These are phyloP conservation scores for Papilio xuthus DNA, from an alignment of 1,140 invertebrate genomes.

Conservation along the genomic window DNA sequence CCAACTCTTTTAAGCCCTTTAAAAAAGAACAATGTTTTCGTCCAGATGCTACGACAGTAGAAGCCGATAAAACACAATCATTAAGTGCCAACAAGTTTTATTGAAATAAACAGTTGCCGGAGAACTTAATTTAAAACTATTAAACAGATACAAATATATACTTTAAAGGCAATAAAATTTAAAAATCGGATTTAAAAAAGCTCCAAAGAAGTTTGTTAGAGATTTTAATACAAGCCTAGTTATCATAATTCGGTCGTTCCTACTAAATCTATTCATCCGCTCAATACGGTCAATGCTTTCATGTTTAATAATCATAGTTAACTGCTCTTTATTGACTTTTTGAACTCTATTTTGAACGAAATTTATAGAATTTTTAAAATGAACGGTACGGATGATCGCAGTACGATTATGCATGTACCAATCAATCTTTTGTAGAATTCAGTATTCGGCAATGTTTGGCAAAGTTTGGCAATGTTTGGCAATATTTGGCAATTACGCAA, in stretches of 20 bases:
- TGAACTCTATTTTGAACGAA: no score
- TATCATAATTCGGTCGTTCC: background rate
- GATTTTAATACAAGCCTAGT: background rate
- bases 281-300: background rate
- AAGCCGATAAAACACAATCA: background rate
- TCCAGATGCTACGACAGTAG: background rate
- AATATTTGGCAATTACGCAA: background rate
- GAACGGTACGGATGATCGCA: background rate
- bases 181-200: background rate
- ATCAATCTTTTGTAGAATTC: no score
- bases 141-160: background rate
- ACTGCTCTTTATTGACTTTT: background rate
- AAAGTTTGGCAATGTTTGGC: background rate
- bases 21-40: background rate
- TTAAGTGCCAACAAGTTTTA: background rate
- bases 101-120: background rate
- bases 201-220: background rate
- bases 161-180: background rate
- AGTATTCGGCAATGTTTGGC: background rate
- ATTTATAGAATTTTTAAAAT: background rate
- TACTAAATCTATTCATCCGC: background rate
- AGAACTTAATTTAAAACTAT: background rate
- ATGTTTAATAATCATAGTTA: background rate
- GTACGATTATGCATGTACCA: background rate
- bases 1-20: background rate